These are phyloP conservation scores for Aromia moschata DNA, from an alignment of 2,888 invertebrate species.

Conservation along the genomic window DNA sequence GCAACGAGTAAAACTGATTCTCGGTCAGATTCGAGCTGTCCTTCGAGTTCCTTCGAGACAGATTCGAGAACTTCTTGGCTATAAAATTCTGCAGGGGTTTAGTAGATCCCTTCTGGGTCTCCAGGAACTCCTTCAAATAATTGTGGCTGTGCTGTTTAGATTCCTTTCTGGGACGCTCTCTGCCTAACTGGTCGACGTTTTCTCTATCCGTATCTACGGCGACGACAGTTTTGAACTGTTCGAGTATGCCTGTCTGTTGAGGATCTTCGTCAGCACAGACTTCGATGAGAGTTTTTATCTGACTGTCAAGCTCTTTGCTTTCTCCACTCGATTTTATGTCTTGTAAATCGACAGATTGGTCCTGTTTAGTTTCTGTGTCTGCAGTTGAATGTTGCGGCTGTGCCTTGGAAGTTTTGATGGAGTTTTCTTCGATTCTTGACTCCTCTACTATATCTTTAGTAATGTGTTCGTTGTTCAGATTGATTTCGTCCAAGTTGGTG, in stretches of 20 bases:
- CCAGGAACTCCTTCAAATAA: constrained; percentile 60
- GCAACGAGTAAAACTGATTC: constrained; percentile 77
- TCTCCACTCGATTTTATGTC: not conserved
- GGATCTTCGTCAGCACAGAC: constrained; percentile 38
- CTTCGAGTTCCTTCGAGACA: constrained; percentile 49
- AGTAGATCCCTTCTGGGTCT: constrained; percentile 60
- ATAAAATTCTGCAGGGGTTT: constrained; percentile 61
- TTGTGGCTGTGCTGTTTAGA: constrained; percentile 60
- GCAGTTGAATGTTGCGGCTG: not conserved
- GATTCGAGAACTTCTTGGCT: constrained; percentile 58
- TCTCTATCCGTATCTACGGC: constrained; percentile 44
- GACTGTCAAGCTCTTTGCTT: constrained; percentile 35
- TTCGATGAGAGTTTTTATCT: constrained; percentile 48
- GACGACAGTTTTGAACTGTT: constrained; percentile 58
- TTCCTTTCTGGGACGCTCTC: constrained; percentile 46
- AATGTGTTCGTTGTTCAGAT: constrained; percentile 52
- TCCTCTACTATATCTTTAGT: constrained; percentile 36
- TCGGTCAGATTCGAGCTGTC: constrained; percentile 65
- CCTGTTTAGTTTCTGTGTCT: not conserved
- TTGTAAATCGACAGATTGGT: too few relatives aligned
- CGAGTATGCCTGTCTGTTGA: constrained; percentile 25
- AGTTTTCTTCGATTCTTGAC: constrained; percentile 4
- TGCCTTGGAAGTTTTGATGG: constrained; percentile 1
- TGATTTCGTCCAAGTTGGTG: constrained; percentile 56
- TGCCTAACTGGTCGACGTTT: constrained; percentile 18